Evolutionary conservation across 1,140 invertebrate species (phyloP).

Genomic region (Drosophila bifasciata): DNA sequence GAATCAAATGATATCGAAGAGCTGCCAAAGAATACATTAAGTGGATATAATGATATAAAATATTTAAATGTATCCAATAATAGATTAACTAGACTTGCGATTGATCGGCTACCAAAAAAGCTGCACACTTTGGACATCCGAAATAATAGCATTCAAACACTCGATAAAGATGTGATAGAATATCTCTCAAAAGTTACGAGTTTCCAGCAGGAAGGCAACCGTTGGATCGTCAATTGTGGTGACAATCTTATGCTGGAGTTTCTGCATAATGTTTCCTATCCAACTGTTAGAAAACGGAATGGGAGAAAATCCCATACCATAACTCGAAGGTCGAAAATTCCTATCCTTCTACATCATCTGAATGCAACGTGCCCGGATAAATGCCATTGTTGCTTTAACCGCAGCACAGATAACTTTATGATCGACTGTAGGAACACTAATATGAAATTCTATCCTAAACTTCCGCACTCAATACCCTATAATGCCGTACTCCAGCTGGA

Average conservation of each 20-base stretch:
- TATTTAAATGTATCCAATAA: constrained; percentile 14
- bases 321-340: too few species aligned
- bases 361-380: background rate
- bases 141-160: background rate
- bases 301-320: too few species aligned
- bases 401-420: background rate
- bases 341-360: background rate
- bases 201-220: constrained; percentile 15
- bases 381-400: constrained; percentile 5
- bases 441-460: constrained; percentile 5
- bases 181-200: background rate
- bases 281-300: too few species aligned
- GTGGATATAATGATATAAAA: constrained; percentile 5
- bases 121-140: constrained; percentile 9
- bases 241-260: background rate
- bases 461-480: background rate
- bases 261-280: background rate
- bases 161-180: background rate
- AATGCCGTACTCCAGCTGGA: constrained; percentile 1
- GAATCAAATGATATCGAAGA: background rate
- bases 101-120: background rate
- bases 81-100: background rate
- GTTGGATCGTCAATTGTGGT: constrained; percentile 20
- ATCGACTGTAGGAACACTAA: background rate
- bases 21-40: background rate